Conservation (phyloP, 2,113 vertebrate genomes). For the Typhlomys cinereus region DNA sequence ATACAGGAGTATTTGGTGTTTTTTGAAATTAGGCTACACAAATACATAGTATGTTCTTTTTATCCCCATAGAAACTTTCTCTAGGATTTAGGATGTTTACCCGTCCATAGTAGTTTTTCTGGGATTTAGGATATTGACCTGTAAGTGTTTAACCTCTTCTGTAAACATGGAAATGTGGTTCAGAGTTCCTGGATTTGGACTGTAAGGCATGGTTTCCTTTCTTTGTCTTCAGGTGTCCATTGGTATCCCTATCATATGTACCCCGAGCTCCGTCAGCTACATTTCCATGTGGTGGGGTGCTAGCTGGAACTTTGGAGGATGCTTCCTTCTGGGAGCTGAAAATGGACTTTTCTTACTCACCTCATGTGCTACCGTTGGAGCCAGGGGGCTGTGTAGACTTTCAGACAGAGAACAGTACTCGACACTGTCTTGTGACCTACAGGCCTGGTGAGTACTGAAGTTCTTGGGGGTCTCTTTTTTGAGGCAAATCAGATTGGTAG, state of each 20-base stretch:
- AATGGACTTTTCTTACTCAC: slow-evolving; percentile 85
- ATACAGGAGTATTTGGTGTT: background rate
- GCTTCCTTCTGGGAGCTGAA: slow-evolving; percentile 95
- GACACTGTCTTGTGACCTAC: slow-evolving; percentile 95
- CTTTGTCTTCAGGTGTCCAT: slow-evolving; percentile 88
- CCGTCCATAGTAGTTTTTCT: slow-evolving; percentile 18
- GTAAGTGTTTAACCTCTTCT: background rate
- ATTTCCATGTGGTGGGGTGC: slow-evolving; percentile 91
- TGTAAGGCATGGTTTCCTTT: background rate
- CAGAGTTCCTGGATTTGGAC: background rate
- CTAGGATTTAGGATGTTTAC: background rate
- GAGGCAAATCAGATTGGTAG: background rate
- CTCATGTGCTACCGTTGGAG: slow-evolving; percentile 92
- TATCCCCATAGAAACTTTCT: slow-evolving; percentile 6
- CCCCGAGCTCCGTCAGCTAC: slow-evolving; percentile 90
- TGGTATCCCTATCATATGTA: slow-evolving; percentile 94
- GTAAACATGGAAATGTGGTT: background rate
- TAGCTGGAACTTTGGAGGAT: slow-evolving; percentile 94
- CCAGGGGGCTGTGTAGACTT: slow-evolving; percentile 91
- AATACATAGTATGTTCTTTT: background rate
- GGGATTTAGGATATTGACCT: background rate
- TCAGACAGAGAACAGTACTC: slow-evolving; percentile 91
- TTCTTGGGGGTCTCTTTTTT: background rate
- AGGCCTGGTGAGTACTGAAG: slow-evolving; percentile 87
- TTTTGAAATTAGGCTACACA: background rate